Evolutionary conservation across 2,888 invertebrate species (phyloP), one percentile per base, ranked within the genome.

Genomic region (Trachelus stipa): DNA sequence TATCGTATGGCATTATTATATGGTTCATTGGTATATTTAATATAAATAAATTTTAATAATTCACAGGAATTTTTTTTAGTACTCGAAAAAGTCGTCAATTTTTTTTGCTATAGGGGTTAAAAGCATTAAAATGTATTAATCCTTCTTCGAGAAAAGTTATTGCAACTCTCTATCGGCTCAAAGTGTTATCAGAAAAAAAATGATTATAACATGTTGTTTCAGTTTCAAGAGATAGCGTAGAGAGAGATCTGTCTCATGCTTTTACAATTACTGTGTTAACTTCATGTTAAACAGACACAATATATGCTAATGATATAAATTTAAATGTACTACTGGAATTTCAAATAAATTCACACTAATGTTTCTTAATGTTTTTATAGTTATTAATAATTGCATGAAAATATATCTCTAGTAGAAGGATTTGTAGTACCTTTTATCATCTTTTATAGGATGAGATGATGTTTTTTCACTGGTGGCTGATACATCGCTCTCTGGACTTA

Each of bases 401-500:
- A 40, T 76, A 56, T 23, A 9, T 56, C 23, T 56, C 0, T 23
- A 56, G 56, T 6, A 56, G 0, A 23, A 56, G 40, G 6, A 56
- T 23, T 56, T 56, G 1, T 23, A 56, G 40, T 88, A 91, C 91
- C 89, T 88, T 83, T 87, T 91, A 34, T 91, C 91, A 77, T 91
- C 90, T 81, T 88, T 90, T n/a, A 84, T 79, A 12, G 82, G 80
- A 78, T 85, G 86, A 31, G 84, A 86, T 4, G 87, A 83, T 73
- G 85, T 82, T 80, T 91, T 91, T 69, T 91, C 91, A 76, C 90
- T 90, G 12, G 87, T 88, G 1, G 89, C 91, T 3, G 92, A 92
- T 33, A 91, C 90, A 79, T 92, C 92, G 81, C 91, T 92, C 75
- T 92, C 92, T 34, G 92, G 92, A 80, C 92, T 92, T 30, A 90